These are phyloP conservation scores for Triplophysa bombifrons DNA, from an alignment of 2,797 vertebrate species.

Conservation along the genomic window DNA sequence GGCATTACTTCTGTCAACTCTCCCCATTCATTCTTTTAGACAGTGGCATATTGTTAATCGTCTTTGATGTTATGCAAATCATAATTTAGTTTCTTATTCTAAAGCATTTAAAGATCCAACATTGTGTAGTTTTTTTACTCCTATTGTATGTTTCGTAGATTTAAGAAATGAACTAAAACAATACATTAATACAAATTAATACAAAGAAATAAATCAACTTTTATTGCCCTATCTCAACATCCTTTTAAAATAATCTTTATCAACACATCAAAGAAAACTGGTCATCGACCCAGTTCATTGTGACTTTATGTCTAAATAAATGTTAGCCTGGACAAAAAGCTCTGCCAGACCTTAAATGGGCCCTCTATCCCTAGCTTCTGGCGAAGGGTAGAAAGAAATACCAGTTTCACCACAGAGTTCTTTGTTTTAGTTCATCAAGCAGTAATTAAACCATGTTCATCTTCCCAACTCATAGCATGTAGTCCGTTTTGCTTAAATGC, in stretches of 20 bases:
- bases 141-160: no score
- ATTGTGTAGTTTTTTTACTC: no score
- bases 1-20: no score
- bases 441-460: conserved; percentile 32
- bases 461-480: conserved; percentile 24
- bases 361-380: conserved; percentile 6
- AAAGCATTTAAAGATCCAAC: no score
- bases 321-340: conserved; percentile 10
- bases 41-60: no score
- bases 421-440: conserved; percentile 39
- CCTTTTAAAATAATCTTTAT: not conserved
- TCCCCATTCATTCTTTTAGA: no score
- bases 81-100: no score
- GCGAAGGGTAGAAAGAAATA: conserved; percentile 30
- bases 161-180: no score
- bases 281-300: not conserved
- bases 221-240: not conserved
- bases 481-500: conserved; percentile 13
- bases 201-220: not conserved
- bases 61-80: no score
- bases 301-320: not conserved
- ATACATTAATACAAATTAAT: no score
- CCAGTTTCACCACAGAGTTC: conserved; percentile 13
- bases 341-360: conserved; percentile 31
- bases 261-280: not conserved